Percentiles rank a stretch among this genome's conserved stretches.
These are phyloP conservation scores for Tribolium madens DNA, from an alignment of 1,140 invertebrate species.

Conservation along the genomic window DNA sequence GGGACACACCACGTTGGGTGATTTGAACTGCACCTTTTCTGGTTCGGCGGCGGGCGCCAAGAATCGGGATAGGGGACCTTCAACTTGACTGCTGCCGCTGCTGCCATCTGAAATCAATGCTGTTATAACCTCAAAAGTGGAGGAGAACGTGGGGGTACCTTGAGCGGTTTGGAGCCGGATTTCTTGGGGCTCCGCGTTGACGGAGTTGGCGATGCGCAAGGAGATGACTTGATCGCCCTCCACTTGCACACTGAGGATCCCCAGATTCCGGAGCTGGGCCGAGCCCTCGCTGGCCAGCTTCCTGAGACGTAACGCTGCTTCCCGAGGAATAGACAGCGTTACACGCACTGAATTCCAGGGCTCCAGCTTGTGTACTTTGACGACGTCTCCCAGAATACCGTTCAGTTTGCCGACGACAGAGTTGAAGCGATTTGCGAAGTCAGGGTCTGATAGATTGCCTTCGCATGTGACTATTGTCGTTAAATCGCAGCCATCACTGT, in stretches of 20 bases:
- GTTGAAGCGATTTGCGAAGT: constrained; percentile 78
- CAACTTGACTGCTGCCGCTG: constrained; percentile 32
- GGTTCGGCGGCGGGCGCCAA: constrained; percentile 23
- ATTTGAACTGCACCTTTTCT: constrained; percentile 74
- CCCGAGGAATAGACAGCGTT: constrained; percentile 95
- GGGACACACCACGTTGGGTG: constrained; percentile 86
- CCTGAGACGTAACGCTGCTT: constrained; percentile 90
- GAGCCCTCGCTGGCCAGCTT: constrained; percentile 92
- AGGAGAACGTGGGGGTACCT: constrained; percentile 18
- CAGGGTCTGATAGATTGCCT: constrained; percentile 82
- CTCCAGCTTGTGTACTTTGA: constrained; percentile 86
- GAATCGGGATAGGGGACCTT: constrained; percentile 50
- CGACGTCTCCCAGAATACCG: constrained; percentile 78
- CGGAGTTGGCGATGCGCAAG: constrained; percentile 83
- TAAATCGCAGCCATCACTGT: constrained; percentile 76
- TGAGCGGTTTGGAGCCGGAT: constrained; percentile 64
- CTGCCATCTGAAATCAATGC: constrained; percentile 53
- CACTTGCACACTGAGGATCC: constrained; percentile 95
- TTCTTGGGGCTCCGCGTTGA: constrained; percentile 75
- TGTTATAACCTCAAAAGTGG: constrained; percentile 3
- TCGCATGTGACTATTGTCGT: constrained; percentile 83
- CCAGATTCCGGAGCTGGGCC: constrained; percentile 86
- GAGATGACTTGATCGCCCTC: constrained; percentile 96
- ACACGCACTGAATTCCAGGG: constrained; percentile 98
- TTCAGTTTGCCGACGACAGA: constrained; percentile 76